Conservation (phyloP, 2,113 vertebrate genomes). For the Tenrec ecaudatus region DNA sequence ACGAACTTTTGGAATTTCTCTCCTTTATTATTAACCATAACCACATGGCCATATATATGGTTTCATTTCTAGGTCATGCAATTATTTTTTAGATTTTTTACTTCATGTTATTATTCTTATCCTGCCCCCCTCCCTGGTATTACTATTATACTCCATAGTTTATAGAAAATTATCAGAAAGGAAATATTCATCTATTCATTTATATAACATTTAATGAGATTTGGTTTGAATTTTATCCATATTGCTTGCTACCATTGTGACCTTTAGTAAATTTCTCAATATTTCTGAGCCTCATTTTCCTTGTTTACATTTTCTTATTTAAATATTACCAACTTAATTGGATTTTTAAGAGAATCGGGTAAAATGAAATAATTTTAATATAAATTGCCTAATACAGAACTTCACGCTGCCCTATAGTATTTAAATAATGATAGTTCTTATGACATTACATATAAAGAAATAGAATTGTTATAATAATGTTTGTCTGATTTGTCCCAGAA, state of each 20-base stretch:
- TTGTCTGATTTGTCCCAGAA: too few species aligned
- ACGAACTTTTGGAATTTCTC: neutral
- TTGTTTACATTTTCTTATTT: neutral
- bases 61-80: slow-evolving; percentile 37
- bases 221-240: slow-evolving; percentile 15
- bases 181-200: neutral
- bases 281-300: slow-evolving; percentile 32
- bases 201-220: neutral
- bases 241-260: slow-evolving; percentile 12
- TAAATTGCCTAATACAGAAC: neutral
- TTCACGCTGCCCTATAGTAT: neutral
- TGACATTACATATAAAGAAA: neutral
- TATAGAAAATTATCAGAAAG: slow-evolving; percentile 54
- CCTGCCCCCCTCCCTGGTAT: neutral
- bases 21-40: neutral
- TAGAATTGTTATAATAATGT: neutral
- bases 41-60: neutral
- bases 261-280: slow-evolving; percentile 34
- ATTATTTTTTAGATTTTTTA: slow-evolving; percentile 45
- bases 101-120: neutral
- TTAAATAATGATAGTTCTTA: slow-evolving; percentile 19
- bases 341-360: neutral
- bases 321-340: neutral
- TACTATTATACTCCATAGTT: slow-evolving; percentile 52
- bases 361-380: neutral